These are phyloP conservation scores for Pitangus sulphuratus DNA, from an alignment of 2,797 vertebrate species.

Conservation along the genomic window DNA sequence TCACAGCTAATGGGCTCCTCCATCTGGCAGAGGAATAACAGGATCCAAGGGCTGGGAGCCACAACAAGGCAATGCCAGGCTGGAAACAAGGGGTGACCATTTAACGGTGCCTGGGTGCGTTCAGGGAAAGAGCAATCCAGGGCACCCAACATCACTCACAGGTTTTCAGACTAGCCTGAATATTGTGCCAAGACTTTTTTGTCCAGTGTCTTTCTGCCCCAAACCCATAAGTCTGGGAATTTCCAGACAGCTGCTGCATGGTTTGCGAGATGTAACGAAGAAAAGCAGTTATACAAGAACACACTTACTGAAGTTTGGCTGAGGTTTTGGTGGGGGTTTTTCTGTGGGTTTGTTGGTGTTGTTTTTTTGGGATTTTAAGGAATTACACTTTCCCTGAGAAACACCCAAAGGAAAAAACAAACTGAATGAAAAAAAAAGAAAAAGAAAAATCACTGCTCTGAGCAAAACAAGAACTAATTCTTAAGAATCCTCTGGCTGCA, in stretches of 20 bases:
- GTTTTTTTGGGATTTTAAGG: background rate
- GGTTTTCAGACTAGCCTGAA: background rate
- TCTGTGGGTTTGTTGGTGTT: background rate
- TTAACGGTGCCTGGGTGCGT: background rate
- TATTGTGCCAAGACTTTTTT: background rate
- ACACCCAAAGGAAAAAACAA: background rate
- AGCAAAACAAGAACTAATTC: background rate
- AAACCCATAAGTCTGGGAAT: background rate
- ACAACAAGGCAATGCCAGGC: background rate
- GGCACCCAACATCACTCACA: background rate
- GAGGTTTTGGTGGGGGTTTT: background rate
- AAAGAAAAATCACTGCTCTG: background rate
- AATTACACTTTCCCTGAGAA: background rate
- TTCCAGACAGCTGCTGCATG: background rate
- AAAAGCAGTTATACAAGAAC: background rate
- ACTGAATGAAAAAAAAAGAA: background rate
- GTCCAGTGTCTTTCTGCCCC: background rate
- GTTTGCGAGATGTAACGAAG: background rate
- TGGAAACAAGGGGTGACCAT: background rate
- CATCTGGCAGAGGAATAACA: conserved; percentile 4
- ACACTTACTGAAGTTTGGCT: background rate
- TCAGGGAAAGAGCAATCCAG: background rate
- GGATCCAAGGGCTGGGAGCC: background rate
- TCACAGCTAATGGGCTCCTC: conserved; percentile 38
- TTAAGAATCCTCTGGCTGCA: background rate